A percentile compares a stretch with the other conserved stretches of the same genome.
Conservation (phyloP, 2,113 vertebrate species). For the Hiodon alosoides region DNA sequence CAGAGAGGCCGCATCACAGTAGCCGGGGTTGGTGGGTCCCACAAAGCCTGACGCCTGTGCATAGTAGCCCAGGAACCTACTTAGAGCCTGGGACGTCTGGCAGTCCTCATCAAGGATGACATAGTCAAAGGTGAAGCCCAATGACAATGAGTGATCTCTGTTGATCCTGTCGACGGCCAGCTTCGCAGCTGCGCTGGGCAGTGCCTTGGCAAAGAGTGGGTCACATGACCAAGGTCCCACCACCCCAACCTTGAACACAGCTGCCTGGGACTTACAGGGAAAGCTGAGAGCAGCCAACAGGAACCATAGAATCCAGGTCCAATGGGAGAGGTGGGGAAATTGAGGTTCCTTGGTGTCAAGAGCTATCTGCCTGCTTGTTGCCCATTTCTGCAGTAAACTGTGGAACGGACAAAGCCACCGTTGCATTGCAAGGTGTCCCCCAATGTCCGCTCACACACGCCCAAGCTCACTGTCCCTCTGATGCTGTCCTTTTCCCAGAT, state of each 20-base stretch:
- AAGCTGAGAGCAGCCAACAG: constrained; percentile 26
- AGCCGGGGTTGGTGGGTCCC: constrained; percentile 65
- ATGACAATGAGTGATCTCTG: constrained; percentile 51
- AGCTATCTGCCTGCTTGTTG: constrained; percentile 15
- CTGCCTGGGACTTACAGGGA: constrained; percentile 30
- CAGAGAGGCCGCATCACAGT: constrained; percentile 69
- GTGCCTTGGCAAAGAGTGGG: constrained; percentile 65
- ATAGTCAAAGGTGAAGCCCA: constrained; percentile 57
- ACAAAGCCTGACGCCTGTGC: constrained; percentile 59
- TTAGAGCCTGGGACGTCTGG: constrained; percentile 63
- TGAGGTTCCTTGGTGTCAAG: constrained; percentile 17
- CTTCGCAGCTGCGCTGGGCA: constrained; percentile 61
- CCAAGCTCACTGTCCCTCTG: constrained; percentile 3
- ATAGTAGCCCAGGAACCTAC: constrained; percentile 57
- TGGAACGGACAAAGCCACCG: constrained; percentile 24
- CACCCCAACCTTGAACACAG: constrained; percentile 46
- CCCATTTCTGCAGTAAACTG: constrained; percentile 26
- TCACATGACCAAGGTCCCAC: constrained; percentile 73
- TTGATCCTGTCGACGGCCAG: constrained; percentile 67
- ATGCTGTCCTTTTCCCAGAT: neutral
- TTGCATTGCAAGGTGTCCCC: constrained; percentile 31
- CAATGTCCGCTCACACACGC: neutral
- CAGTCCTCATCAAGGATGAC: constrained; percentile 68
- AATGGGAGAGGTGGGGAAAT: constrained; percentile 5
- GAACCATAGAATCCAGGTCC: constrained; percentile 19